Conservation (phyloP, 2,113 vertebrate species). For the Puntigrus tetrazona region DNA sequence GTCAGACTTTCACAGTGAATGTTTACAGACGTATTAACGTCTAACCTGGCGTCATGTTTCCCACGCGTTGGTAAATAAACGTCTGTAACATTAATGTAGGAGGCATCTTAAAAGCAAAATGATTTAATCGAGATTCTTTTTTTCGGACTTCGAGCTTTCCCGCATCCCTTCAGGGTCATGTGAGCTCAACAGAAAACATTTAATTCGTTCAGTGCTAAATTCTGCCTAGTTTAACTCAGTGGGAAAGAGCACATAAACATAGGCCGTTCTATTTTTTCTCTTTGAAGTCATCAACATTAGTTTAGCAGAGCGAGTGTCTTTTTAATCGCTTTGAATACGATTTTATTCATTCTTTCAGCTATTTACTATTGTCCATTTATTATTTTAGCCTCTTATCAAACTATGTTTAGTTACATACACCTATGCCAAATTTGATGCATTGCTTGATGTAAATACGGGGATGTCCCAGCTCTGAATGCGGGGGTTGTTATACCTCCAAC, state of each 20-base stretch:
- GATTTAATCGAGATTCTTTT: not conserved
- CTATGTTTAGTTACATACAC: not conserved
- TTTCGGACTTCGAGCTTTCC: not conserved
- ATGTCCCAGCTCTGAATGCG: slow-evolving; percentile 37
- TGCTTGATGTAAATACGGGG: slow-evolving; percentile 27
- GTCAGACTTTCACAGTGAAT: slow-evolving; percentile 31
- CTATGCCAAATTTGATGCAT: not conserved
- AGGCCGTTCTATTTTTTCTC: not conserved
- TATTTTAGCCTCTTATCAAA: not conserved
- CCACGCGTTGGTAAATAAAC: not conserved
- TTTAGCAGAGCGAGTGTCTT: too few relatives aligned
- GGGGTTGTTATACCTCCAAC: slow-evolving; percentile 28
- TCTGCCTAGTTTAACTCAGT: not conserved
- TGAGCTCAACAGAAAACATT: not conserved
- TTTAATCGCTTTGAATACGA: too few relatives aligned
- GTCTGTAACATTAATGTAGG: not conserved
- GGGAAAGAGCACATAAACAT: not conserved
- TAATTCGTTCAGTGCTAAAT: not conserved
- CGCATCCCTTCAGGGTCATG: not conserved
- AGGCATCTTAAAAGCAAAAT: not conserved
- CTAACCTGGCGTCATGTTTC: not conserved
- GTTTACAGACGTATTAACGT: not conserved
- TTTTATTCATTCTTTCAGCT: not conserved
- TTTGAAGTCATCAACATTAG: too few relatives aligned
- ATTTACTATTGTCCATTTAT: not conserved